phyloP scores from a whole-genome alignment of 2,113 vertebrate genomes.

The Engraulis encrasicolus region DNA sequence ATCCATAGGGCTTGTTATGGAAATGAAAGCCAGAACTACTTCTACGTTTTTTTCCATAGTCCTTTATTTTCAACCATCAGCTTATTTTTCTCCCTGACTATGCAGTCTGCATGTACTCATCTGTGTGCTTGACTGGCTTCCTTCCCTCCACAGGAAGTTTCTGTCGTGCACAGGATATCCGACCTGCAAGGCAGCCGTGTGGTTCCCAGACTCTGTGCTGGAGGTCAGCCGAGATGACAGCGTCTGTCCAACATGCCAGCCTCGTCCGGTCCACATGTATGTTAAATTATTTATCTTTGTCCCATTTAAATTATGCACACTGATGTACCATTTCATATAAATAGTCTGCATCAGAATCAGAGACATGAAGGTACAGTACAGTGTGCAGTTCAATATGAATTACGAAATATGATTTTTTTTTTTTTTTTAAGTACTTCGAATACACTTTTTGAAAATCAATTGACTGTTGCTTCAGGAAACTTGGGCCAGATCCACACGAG shows the following conservation, averaged over 20 bases:
- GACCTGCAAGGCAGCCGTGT: slow-evolving; percentile 83
- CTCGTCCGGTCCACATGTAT: slow-evolving; percentile 87
- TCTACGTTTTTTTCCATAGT: not conserved
- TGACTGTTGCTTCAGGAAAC: too few relatives aligned
- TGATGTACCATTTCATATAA: too few relatives aligned
- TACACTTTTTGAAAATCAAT: too few relatives aligned
- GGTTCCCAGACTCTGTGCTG: slow-evolving; percentile 90
- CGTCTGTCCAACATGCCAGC: slow-evolving; percentile 83
- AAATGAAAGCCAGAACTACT: not conserved
- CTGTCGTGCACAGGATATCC: slow-evolving; percentile 88
- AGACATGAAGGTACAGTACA: too few relatives aligned
- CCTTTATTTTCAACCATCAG: not conserved
- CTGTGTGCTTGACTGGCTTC: not conserved
- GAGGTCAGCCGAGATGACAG: slow-evolving; percentile 87
- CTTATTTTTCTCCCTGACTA: slow-evolving; percentile 7
- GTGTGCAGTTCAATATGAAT: too few relatives aligned
- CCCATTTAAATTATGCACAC: not conserved
- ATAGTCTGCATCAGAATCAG: too few relatives aligned
- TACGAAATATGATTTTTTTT: too few relatives aligned
- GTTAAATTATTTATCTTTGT: not conserved
- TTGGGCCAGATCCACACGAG: too few relatives aligned
- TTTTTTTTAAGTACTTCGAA: too few relatives aligned
- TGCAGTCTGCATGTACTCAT: not conserved
- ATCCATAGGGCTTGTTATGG: too few relatives aligned
- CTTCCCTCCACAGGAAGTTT: slow-evolving; percentile 79